Conservation (phyloP, 2,888 invertebrate genomes). For the Nomada fabriciana region DNA sequence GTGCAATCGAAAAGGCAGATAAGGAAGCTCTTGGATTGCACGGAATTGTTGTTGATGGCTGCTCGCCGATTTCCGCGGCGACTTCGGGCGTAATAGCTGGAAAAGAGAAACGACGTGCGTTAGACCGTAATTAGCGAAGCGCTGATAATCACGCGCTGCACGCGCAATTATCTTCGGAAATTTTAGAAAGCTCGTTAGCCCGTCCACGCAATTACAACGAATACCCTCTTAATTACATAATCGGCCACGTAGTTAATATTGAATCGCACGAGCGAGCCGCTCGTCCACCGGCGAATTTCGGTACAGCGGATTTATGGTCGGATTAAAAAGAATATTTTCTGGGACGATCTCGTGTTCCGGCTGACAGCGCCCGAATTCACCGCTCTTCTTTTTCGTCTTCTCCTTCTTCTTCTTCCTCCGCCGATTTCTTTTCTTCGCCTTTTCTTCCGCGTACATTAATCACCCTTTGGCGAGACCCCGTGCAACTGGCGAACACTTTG, state of each 20-base stretch:
- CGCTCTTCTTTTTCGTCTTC: too few relatives aligned
- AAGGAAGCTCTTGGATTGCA: slow-evolving; percentile 52
- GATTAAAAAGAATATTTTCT: slow-evolving; percentile 30
- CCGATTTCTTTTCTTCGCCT: slow-evolving; percentile 9
- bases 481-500: slow-evolving; percentile 23
- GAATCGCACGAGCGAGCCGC: slow-evolving; percentile 23
- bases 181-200: slow-evolving; percentile 64
- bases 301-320: slow-evolving; percentile 17
- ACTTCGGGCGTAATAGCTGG: slow-evolving; percentile 50
- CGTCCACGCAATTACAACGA: slow-evolving; percentile 51
- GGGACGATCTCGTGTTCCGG: slow-evolving; percentile 22
- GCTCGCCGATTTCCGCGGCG: slow-evolving; percentile 14
- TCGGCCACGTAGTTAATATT: slow-evolving; percentile 41
- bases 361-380: slow-evolving; percentile 28
- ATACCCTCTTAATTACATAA: slow-evolving; percentile 60
- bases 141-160: slow-evolving; percentile 45
- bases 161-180: slow-evolving; percentile 59
- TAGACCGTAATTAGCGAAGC: slow-evolving; percentile 57
- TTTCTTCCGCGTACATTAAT: slow-evolving; percentile 75
- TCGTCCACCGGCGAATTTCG: background rate
- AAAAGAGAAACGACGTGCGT: slow-evolving; percentile 61
- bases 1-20: slow-evolving; percentile 15
- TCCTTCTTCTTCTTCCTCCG: background rate
- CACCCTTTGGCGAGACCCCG: slow-evolving; percentile 77
- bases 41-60: background rate